A percentile compares a stretch with the other conserved stretches of the same genome.
phyloP scores from a whole-genome alignment of 2,888 invertebrate genomes.

The Aethes cnicana region DNA sequence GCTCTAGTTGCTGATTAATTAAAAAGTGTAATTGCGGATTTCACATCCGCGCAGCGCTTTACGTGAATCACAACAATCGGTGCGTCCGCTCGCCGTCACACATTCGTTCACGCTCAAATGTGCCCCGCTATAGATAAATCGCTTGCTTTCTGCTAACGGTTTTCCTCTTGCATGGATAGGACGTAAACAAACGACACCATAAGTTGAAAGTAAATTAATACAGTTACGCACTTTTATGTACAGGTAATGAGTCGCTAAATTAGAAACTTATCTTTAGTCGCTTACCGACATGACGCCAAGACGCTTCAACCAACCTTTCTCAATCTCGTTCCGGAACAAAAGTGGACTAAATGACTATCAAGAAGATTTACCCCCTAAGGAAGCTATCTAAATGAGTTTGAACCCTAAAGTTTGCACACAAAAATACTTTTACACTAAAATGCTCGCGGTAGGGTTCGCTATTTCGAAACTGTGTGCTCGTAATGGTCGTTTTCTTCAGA shows the following conservation, averaged over 20 bases:
- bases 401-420: constrained; percentile 19
- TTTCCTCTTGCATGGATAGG: constrained; percentile 48
- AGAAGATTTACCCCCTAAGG: no score
- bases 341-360: no score
- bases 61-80: constrained; percentile 73
- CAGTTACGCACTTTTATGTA: not conserved
- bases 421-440: constrained; percentile 27
- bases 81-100: constrained; percentile 46
- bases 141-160: constrained; percentile 55
- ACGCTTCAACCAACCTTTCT: no score
- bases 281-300: no score
- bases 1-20: constrained; percentile 79
- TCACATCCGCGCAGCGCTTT: constrained; percentile 77
- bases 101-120: constrained; percentile 55
- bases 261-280: no score
- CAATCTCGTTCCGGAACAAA: no score
- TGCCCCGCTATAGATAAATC: constrained; percentile 39
- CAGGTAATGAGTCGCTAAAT: no score
- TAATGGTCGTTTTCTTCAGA: constrained; percentile 15
- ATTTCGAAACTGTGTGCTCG: constrained; percentile 13
- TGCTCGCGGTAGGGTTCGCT: constrained; percentile 8
- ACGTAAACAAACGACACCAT: constrained; percentile 14
- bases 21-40: constrained; percentile 80
- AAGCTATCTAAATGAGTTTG: no score
- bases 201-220: constrained; percentile 3